Conservation (phyloP, 2,888 invertebrate species). For the Julus scandinavius region DNA sequence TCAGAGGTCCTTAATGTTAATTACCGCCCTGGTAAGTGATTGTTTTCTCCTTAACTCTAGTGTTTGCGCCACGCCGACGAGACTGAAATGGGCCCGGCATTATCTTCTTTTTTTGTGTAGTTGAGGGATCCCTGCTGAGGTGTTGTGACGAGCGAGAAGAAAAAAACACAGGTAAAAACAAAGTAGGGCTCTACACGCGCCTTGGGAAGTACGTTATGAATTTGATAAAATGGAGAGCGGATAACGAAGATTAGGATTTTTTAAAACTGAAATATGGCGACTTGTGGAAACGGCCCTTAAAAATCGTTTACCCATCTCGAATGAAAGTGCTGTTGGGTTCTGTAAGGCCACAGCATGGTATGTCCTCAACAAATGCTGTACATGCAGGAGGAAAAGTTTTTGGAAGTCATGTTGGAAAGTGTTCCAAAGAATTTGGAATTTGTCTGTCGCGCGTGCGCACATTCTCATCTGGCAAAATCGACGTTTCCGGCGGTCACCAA, state of each 20-base stretch:
- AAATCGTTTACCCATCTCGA: no score
- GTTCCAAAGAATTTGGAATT: no score
- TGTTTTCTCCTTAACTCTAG: conserved; percentile 5
- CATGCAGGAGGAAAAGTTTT: no score
- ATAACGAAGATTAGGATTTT: neutral
- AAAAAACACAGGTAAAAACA: neutral
- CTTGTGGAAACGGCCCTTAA: no score
- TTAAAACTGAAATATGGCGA: neutral
- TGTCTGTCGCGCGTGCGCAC: no score
- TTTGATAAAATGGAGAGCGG: neutral
- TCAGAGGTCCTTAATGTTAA: conserved; percentile 14
- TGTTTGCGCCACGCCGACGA: conserved; percentile 25
- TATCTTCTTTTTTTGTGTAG: neutral
- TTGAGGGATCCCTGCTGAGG: neutral
- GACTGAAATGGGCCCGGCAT: neutral
- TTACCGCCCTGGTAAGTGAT: conserved; percentile 26
- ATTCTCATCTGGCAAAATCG: no score
- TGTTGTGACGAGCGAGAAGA: neutral
- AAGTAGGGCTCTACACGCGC: neutral
- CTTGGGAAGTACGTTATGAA: neutral
- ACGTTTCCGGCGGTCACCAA: no score
- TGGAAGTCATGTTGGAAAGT: no score
- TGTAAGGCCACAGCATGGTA: no score
- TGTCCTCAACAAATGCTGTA: no score
- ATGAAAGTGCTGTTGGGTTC: no score